These are phyloP conservation scores for Todiramphus saurophagus DNA, from an alignment of 2,113 vertebrate species.

Conservation along the genomic window DNA sequence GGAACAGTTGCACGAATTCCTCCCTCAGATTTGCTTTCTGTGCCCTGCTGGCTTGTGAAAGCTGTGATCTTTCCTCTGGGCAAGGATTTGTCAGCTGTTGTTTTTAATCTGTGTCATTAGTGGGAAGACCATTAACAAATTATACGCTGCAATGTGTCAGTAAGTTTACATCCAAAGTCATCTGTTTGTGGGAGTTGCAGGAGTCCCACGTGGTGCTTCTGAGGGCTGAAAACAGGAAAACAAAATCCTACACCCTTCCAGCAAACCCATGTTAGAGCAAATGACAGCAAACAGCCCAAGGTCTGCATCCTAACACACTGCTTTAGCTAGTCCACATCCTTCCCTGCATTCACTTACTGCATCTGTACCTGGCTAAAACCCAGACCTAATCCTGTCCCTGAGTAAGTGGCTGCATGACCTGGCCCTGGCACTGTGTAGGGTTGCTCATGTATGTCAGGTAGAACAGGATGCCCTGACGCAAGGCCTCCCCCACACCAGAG, in stretches of 20 bases:
- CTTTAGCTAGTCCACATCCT: neutral
- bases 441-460: neutral
- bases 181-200: neutral
- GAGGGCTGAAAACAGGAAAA: neutral
- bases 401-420: fast-evolving
- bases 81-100: neutral
- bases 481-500: fast-evolving
- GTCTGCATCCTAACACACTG: neutral
- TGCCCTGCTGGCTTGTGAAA: neutral
- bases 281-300: neutral
- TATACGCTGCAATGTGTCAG: neutral
- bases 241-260: neutral
- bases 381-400: neutral
- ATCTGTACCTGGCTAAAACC: neutral
- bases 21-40: neutral
- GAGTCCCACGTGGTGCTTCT: fast-evolving
- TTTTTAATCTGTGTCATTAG: neutral
- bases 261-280: neutral
- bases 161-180: neutral
- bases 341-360: neutral
- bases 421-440: neutral
- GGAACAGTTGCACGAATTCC: neutral
- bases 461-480: neutral
- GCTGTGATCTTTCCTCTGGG: neutral
- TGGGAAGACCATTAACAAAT: neutral